phyloP scores from a whole-genome alignment of 1,140 invertebrate species.

The Spodoptera frugiperda region DNA sequence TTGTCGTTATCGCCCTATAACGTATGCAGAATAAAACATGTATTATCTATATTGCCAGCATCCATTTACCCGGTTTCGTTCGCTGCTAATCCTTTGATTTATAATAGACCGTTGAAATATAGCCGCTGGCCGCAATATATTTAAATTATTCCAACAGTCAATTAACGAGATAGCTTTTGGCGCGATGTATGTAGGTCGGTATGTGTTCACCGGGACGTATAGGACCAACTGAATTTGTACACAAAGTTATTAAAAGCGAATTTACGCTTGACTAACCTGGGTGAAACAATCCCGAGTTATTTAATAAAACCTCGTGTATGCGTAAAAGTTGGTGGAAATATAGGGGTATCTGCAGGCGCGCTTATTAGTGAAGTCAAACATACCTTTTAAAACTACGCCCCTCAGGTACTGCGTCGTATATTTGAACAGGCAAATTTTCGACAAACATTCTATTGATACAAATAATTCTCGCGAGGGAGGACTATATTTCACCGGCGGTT shows the following conservation, averaged over 20 bases:
- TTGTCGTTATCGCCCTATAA: constrained; percentile 81
- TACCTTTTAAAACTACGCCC: constrained; percentile 77
- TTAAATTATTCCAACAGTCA: constrained; percentile 84
- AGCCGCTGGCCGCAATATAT: constrained; percentile 78
- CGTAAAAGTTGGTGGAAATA: constrained; percentile 60
- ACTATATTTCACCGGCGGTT: constrained; percentile 78
- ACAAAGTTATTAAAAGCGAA: constrained; percentile 49
- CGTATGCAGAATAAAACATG: constrained; percentile 82
- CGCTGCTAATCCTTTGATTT: constrained; percentile 84
- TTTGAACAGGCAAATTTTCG: constrained; percentile 75
- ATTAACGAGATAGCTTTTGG: constrained; percentile 83
- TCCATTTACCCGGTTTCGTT: constrained; percentile 76
- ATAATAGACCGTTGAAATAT: constrained; percentile 79
- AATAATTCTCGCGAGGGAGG: constrained; percentile 75
- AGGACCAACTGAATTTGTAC: constrained; percentile 61
- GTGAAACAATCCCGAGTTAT: constrained; percentile 31
- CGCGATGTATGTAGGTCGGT: constrained; percentile 66
- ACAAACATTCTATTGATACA: constrained; percentile 83
- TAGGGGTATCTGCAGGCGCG: constrained; percentile 66
- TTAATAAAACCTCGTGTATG: constrained; percentile 37
- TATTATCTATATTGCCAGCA: constrained; percentile 77
- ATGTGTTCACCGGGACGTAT: constrained; percentile 54
- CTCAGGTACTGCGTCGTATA: constrained; percentile 68
- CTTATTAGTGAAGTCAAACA: constrained; percentile 84
- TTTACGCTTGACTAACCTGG: constrained; percentile 33